These are phyloP conservation scores for Phymanthus crucifer DNA, from an alignment of 92 coral and sea anemone genomes.

Conservation along the genomic window DNA sequence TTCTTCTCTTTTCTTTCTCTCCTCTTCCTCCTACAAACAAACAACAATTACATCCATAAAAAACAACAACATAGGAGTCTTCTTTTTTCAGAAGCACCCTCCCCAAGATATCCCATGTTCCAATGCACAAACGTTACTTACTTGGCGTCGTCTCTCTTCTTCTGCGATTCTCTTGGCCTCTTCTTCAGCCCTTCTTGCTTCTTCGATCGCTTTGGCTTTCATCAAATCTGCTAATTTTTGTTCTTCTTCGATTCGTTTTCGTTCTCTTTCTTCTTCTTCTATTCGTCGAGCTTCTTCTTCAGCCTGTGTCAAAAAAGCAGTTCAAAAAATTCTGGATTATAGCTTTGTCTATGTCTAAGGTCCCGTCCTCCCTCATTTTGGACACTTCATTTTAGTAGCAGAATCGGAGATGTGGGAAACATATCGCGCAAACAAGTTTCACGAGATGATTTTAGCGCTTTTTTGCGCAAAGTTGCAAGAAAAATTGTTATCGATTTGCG, in stretches of 20 bases:
- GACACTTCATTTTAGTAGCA: too few relatives aligned
- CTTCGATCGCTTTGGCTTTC: slow-evolving; percentile 88
- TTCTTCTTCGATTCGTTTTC: slow-evolving; percentile 82
- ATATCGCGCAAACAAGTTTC: too few relatives aligned
- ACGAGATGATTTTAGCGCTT: too few relatives aligned
- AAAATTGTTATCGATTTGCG: too few relatives aligned
- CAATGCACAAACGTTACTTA: not conserved
- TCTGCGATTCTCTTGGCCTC: slow-evolving; percentile 79
- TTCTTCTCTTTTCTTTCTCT: slow-evolving; percentile 70
- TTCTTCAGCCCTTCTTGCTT: slow-evolving; percentile 82
- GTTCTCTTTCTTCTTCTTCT: slow-evolving; percentile 84
- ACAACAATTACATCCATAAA: not conserved
- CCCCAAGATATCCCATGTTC: not conserved
- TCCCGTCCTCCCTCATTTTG: too few relatives aligned
- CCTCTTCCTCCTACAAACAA: slow-evolving; percentile 72
- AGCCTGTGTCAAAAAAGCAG: slow-evolving; percentile 48
- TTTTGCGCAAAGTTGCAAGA: too few relatives aligned
- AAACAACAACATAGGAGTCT: too few relatives aligned
- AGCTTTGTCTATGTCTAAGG: too few relatives aligned
- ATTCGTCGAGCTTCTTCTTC: slow-evolving; percentile 86
- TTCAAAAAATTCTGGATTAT: too few relatives aligned
- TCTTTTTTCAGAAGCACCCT: not conserved
- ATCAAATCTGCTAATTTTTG: slow-evolving; percentile 76
- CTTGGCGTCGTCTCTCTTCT: slow-evolving; percentile 71
- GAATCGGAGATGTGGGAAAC: too few relatives aligned